Base-by-base conservation (phyloP, 2,113 vertebrate species). In the Mirounga angustirostris region DNA sequence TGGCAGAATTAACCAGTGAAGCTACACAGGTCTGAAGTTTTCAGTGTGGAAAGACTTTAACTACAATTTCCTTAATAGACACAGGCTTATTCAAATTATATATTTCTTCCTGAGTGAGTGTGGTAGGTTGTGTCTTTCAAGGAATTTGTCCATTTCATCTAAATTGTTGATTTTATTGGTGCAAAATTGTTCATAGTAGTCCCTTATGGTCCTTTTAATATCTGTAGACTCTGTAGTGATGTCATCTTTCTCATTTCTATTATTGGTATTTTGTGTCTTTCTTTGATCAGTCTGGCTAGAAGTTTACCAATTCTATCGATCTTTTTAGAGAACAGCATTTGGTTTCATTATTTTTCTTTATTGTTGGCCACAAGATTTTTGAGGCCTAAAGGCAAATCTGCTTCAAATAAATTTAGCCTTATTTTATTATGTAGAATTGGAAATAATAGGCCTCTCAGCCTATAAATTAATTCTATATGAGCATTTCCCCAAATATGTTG, bases 381-480 rank as follows among this genome's bases (percentile, higher is more conserved):
- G 26, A 24, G 12, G 22, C 11, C 88, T 95, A 95, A 96, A 65
- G 79, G 58, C 52, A 96, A 82, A 28, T 67, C 21, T 95, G 43
- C 28, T 92, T 94, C 69, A 84, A 92, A 95, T 89, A 97, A 94
- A 97, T 63, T 61, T 97, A 92, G 80, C 40, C 19, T 67, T 96
- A 85, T 46, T 88, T 59, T 79, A 59, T 80, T 81, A 93, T 69
- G 33, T 40, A 83, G 90, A 81, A 89, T 74, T 92, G 40, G 58
- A 33, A 93, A 81, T 93, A 59, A 95, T 3, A 96, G 26, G 61
- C 36, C 93, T 89, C 40, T 92, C 67, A 88, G 87, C 8, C 83
- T 96, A 54, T 74, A 97, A 96, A 84, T 91, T 95, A 97, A 93
- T 92, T 95, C 50, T 97, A 19, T 50, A 33, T 61, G 52, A 94